Evolutionary conservation across 2,113 vertebrate species (phyloP).

Genomic region (Chrysochloris asiatica): DNA sequence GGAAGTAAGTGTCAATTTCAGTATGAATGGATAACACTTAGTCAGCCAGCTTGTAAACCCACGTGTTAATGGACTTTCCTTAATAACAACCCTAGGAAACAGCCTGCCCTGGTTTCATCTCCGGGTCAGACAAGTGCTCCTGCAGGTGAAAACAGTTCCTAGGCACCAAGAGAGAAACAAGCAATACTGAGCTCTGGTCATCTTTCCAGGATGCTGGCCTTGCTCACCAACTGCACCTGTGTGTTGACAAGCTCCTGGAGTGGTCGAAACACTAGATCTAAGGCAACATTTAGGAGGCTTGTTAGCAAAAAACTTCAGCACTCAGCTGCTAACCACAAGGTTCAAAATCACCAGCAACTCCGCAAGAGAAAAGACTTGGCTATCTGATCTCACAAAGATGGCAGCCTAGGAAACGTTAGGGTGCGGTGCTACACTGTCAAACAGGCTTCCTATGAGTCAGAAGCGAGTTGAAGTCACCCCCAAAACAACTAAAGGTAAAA

Average conservation of each 20-base stretch:
- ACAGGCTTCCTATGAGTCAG: neutral
- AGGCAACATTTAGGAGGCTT: neutral
- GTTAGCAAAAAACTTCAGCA: neutral
- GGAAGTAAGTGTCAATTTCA: slow-evolving; percentile 61
- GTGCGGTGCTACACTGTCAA: neutral
- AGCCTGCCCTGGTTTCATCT: neutral
- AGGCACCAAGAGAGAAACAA: neutral
- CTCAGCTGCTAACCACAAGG: neutral
- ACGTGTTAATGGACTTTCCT: neutral
- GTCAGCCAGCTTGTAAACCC: slow-evolving; percentile 55
- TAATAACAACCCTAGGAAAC: neutral
- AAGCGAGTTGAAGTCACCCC: neutral
- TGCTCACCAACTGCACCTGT: fast-evolving
- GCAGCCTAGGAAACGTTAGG: neutral
- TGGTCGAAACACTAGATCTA: neutral
- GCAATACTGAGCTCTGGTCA: fast-evolving
- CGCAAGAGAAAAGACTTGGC: neutral
- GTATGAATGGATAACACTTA: slow-evolving; percentile 64
- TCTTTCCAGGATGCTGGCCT: fast-evolving
- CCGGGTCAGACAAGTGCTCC: neutral
- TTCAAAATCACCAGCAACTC: neutral
- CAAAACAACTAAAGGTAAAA: neutral
- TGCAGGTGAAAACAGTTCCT: neutral
- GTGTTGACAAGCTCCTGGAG: fast-evolving
- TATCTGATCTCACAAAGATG: too few relatives aligned